Base-by-base conservation (phyloP, 2,888 invertebrate genomes). In the Coleophora deauratella region DNA sequence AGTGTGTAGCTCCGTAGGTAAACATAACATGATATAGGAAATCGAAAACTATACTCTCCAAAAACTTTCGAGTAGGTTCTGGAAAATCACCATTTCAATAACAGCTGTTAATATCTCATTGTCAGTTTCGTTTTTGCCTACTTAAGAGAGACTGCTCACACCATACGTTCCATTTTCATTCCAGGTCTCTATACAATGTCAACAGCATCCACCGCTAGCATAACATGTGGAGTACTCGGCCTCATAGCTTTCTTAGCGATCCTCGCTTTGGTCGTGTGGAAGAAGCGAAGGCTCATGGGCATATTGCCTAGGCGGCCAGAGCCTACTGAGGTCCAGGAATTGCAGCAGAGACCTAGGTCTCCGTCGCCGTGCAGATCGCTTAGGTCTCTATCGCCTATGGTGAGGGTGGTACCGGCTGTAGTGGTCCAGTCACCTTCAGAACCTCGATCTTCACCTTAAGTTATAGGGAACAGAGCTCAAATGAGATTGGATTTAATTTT, bases 121-220 rank as follows among this genome's bases (percentile, higher is more conserved):
- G n/a, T n/a, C n/a, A n/a, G n/a, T n/a, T n/a, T n/a, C n/a, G n/a
- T n/a, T n/a, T n/a, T n/a, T n/a, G n/a, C n/a, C n/a, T n/a, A n/a
- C n/a, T n/a, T n/a, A n/a, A n/a, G n/a, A n/a, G n/a, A n/a, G n/a
- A n/a, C n/a, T n/a, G n/a, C n/a, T n/a, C n/a, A n/a, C n/a, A n/a
- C n/a, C n/a, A n/a, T n/a, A n/a, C n/a, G n/a, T n/a, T n/a, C n/a
- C n/a, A n/a, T n/a, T n/a, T n/a, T n/a, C 21, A 21, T 37, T 36
- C 38, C 63, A 84, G 84, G 80, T 34, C 46, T 75, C 37, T 74
- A 77, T 58, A 63, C 70, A 47, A 72, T 82, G 71, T 76, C 84
- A 13, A 73, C 71, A 54, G 80, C 79, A n/a, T 78, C 84, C 10
- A 68, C 68, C 1, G 72, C 74, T 0, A 78, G 77, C 6, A 69